phyloP scores from a whole-genome alignment of 2,113 vertebrate species.

The Bettongia penicillata region DNA sequence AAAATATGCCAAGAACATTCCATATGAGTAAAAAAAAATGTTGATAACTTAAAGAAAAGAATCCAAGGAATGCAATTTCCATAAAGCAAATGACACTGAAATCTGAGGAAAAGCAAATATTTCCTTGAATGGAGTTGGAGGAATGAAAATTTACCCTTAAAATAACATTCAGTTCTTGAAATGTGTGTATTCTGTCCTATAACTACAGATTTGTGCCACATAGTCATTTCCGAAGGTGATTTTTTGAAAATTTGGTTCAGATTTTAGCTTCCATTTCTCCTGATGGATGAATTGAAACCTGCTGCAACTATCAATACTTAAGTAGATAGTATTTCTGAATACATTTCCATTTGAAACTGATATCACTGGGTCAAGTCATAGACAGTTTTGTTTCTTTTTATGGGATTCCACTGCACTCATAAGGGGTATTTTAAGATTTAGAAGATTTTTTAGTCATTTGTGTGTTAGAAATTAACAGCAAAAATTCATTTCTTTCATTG shows the following conservation, averaged over 20 bases:
- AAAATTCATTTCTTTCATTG: constrained; percentile 22
- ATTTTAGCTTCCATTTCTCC: constrained; percentile 58
- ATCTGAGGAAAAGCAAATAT: constrained; percentile 35
- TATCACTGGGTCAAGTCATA: constrained; percentile 64
- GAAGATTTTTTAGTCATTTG: constrained; percentile 44
- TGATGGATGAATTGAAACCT: constrained; percentile 49
- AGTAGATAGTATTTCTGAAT: constrained; percentile 66
- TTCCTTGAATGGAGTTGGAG: constrained; percentile 36
- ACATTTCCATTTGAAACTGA: constrained; percentile 41
- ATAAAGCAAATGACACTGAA: constrained; percentile 43
- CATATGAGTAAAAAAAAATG: constrained; percentile 68
- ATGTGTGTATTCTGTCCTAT: constrained; percentile 45
- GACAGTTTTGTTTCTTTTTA: constrained; percentile 64
- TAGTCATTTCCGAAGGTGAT: constrained; percentile 38
- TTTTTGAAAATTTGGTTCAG: constrained; percentile 45
- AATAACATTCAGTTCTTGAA: constrained; percentile 33
- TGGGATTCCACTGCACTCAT: constrained; percentile 56
- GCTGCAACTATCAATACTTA: constrained; percentile 41
- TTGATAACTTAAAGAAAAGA: constrained; percentile 69
- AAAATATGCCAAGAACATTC: constrained; percentile 73
- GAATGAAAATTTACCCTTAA: constrained; percentile 32
- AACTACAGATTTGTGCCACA: constrained; percentile 36
- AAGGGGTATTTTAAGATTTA: constrained; percentile 50
- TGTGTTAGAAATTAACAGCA: constrained; percentile 29
- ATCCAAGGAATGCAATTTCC: background rate